These are phyloP conservation scores for Homarus americanus DNA, from an alignment of 1,140 invertebrate genomes.

Conservation along the genomic window DNA sequence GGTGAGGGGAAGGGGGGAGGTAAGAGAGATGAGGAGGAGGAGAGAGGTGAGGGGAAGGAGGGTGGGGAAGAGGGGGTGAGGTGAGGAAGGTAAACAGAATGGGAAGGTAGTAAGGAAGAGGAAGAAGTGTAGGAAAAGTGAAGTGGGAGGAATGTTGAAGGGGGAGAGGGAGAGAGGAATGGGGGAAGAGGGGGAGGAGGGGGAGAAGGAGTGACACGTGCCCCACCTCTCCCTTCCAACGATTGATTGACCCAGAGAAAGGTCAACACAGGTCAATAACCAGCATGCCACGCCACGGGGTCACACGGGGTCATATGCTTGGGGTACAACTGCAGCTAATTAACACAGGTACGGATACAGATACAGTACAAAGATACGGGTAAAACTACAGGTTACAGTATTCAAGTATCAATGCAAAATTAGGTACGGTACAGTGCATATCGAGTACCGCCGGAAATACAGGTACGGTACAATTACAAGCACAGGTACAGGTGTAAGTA, in stretches of 20 bases:
- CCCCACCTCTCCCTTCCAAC: no score
- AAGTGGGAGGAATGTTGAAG: not conserved
- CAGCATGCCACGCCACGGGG: not conserved
- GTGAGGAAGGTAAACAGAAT: not conserved
- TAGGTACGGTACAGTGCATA: no score
- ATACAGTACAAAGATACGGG: no score
- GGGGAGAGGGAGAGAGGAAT: conserved; percentile 38
- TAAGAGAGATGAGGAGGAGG: not conserved
- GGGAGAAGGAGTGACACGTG: not conserved
- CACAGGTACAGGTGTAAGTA: no score
- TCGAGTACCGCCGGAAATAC: no score
- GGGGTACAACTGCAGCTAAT: no score
- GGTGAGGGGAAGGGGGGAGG: not conserved
- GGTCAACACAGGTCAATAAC: no score
- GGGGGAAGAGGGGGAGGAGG: not conserved
- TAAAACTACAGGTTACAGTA: no score
- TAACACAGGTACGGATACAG: no score
- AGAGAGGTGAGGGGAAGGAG: not conserved
- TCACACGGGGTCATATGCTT: not conserved
- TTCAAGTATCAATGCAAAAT: no score
- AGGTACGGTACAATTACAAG: no score
- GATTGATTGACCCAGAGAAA: no score
- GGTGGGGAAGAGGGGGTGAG: conserved; percentile 1
- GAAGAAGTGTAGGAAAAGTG: not conserved
- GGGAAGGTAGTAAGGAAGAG: not conserved